A percentile compares a stretch with the other conserved stretches of the same genome.
Evolutionary conservation across 2,888 invertebrate species (phyloP).

Genomic region (Ceramica pisi): DNA sequence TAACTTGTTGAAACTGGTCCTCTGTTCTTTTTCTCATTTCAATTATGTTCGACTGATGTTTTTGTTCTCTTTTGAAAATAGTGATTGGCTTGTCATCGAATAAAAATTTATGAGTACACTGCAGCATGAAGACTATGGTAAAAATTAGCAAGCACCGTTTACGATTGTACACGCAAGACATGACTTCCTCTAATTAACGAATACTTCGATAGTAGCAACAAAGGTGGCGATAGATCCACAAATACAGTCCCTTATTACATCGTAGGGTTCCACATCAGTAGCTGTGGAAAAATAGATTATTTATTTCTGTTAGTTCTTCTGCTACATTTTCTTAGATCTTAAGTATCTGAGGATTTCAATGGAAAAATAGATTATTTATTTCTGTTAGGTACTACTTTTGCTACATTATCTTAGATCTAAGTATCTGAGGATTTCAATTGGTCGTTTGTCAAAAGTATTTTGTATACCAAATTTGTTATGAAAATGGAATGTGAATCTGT

Average conservation of each 20-base stretch:
- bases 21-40: neutral
- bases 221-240: neutral
- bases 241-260: neutral
- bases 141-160: conserved; percentile 13
- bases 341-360: no score
- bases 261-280: conserved; percentile 20
- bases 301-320: neutral
- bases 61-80: neutral
- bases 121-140: conserved; percentile 15
- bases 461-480: no score
- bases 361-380: no score
- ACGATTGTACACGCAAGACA: conserved; percentile 10
- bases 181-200: conserved; percentile 10
- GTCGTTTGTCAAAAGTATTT: no score
- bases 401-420: no score
- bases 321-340: no score
- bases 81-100: conserved; percentile 6
- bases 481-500: no score
- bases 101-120: conserved; percentile 21
- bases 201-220: neutral
- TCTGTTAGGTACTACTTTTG: no score
- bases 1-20: conserved; percentile 3
- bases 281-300: conserved; percentile 15
- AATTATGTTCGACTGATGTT: neutral
- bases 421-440: no score